Evolutionary conservation across 2,888 invertebrate species (phyloP), one percentile per base, ranked within the genome.

Genomic region (Lomographa bimaculata): DNA sequence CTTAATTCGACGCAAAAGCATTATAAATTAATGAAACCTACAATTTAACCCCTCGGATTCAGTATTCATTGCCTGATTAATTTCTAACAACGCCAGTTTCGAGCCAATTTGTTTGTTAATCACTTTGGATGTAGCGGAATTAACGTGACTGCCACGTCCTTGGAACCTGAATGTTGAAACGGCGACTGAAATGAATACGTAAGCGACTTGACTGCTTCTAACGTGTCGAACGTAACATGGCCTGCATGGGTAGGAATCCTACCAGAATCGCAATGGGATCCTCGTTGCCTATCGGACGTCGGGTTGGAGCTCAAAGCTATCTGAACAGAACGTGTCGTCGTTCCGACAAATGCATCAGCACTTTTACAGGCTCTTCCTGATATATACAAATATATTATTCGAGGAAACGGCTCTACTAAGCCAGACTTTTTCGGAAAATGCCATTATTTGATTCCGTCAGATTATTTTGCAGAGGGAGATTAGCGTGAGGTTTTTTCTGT

Each of bases 1-100:
- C 3, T 49, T 46, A 52, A 55, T 53, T 48, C 53, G 43, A 52
- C 40, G 50, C 44, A 44, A 50, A 57, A 55, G 52, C 49, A 60
- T 59, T 51, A 50, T 44, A 50, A 57, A 61, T 57, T 46, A 56
- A 58, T 41, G 44, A 50, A 49, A 38, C 42, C 46, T 33, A 43
- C 21, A 39, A 41, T 50, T 50, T 35, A 26, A 25, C 33, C 27
- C 45, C 40, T 41, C 25, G 26, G 28, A 38, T 39, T 43, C 33
- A 30, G 50, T 50, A 50, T 52, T 48, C 44, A 50, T 48, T 37
- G 45, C 40, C 36, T 50, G 46, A 50, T 54, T 50, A 52, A 49
- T 50, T 49, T 46, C 38, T 43, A 47, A 47, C 47, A 47, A 50
- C 45, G 43, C 39, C 30, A 41, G 44, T 37, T 43, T 29, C 24